A percentile compares a stretch with the other conserved stretches of the same genome.
These are phyloP conservation scores for Ethmia dodecea DNA, from an alignment of 2,888 invertebrate genomes.

Conservation along the genomic window DNA sequence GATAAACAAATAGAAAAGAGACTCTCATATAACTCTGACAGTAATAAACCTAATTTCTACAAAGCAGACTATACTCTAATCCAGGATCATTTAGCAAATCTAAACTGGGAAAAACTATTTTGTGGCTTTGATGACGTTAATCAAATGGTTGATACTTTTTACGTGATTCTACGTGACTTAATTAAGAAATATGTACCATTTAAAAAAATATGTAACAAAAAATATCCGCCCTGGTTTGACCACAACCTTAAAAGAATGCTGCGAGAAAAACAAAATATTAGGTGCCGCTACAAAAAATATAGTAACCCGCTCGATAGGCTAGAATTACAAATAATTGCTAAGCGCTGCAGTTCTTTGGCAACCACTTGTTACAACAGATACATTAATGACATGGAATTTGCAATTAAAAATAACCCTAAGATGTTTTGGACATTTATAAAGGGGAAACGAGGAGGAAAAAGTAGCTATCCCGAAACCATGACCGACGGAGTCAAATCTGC, in stretches of 20 bases:
- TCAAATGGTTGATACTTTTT: not conserved
- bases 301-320: not conserved
- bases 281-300: not conserved
- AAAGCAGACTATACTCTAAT: not conserved
- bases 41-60: not conserved
- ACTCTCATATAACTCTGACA: not conserved
- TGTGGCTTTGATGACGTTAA: not conserved
- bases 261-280: not conserved
- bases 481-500: not conserved
- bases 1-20: too few relatives aligned
- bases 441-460: slow-evolving; percentile 2
- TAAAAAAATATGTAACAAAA: not conserved
- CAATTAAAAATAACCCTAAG: not conserved
- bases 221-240: not conserved
- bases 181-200: not conserved
- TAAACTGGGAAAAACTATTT: not conserved
- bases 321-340: not conserved
- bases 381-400: not conserved
- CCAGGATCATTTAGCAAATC: not conserved
- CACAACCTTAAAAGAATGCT: not conserved
- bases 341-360: not conserved
- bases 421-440: slow-evolving; percentile 3
- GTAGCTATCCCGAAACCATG: not conserved
- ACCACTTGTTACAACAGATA: not conserved
- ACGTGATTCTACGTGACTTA: not conserved